phyloP scores from a whole-genome alignment of 2,888 invertebrate species.

The Chouioia cunea region DNA sequence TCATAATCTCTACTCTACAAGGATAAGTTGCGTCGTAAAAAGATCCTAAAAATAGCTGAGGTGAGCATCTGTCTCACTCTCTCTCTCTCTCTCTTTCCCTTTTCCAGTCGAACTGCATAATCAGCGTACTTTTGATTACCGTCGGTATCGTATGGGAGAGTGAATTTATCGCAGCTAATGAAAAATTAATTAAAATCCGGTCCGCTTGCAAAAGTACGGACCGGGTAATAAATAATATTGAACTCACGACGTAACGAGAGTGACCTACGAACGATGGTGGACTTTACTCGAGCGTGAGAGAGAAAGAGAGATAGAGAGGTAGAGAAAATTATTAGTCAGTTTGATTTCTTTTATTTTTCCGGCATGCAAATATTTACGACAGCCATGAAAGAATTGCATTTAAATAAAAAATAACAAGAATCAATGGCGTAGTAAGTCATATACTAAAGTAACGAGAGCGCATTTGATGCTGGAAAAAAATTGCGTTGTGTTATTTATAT shows the following conservation, averaged over 20 bases:
- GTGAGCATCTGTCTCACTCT: neutral
- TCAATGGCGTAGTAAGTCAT: too few species aligned
- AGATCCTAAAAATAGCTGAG: too few species aligned
- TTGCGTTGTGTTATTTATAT: too few species aligned
- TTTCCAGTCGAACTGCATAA: neutral
- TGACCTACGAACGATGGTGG: neutral
- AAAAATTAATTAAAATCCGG: conserved; percentile 44
- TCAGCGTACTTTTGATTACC: conserved; percentile 11
- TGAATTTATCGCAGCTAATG: conserved; percentile 34
- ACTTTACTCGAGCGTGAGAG: neutral
- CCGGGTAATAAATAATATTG: conserved; percentile 13
- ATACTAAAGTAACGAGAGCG: too few species aligned
- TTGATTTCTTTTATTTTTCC: conserved; percentile 1
- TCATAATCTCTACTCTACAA: too few species aligned
- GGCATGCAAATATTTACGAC: conserved; percentile 15
- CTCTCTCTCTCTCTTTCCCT: neutral
- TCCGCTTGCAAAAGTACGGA: neutral
- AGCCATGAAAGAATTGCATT: too few species aligned
- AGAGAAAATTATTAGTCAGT: conserved; percentile 1
- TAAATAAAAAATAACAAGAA: too few species aligned
- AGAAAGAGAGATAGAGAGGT: neutral
- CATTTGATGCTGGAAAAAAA: too few species aligned
- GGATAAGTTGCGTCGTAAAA: too few species aligned
- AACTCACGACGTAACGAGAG: neutral
- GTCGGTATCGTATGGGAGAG: neutral